phyloP scores from a whole-genome alignment of 2,888 invertebrate genomes.

The Danaus chrysippus region DNA sequence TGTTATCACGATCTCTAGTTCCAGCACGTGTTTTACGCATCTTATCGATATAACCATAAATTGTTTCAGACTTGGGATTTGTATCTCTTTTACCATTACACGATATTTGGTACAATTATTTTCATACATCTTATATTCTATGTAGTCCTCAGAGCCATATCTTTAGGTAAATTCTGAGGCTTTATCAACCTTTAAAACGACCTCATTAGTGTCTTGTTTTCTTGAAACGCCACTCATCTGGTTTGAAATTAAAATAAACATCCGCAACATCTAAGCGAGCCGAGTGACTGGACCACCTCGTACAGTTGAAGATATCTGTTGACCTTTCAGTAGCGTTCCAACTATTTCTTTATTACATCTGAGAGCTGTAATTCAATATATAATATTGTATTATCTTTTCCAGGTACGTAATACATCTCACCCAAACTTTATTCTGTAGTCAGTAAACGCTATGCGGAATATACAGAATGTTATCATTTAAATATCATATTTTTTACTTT shows the following conservation, averaged over 20 bases:
- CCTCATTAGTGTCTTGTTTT: too few relatives aligned
- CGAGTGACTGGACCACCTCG: not conserved
- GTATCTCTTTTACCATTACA: slow-evolving; percentile 5
- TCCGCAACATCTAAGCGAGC: not conserved
- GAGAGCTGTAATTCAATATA: not conserved
- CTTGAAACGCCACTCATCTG: not conserved
- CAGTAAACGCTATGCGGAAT: too few relatives aligned
- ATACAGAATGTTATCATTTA: too few relatives aligned
- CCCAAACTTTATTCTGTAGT: not conserved
- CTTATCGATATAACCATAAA: slow-evolving; percentile 52
- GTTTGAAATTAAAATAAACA: not conserved
- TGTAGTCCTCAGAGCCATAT: too few relatives aligned
- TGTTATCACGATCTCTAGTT: slow-evolving; percentile 39
- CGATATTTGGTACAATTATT: slow-evolving; percentile 12
- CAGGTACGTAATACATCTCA: not conserved
- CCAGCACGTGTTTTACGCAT: slow-evolving; percentile 40
- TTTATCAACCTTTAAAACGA: too few relatives aligned
- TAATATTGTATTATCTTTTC: not conserved
- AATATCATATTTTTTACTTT: too few relatives aligned
- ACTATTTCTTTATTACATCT: not conserved
- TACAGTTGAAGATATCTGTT: not conserved
- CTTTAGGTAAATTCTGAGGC: too few relatives aligned
- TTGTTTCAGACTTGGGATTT: slow-evolving; percentile 38
- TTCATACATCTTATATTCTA: not conserved
- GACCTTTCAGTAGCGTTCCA: not conserved